Conservation (phyloP, 2,888 invertebrate species). For the Gari tellinella region DNA sequence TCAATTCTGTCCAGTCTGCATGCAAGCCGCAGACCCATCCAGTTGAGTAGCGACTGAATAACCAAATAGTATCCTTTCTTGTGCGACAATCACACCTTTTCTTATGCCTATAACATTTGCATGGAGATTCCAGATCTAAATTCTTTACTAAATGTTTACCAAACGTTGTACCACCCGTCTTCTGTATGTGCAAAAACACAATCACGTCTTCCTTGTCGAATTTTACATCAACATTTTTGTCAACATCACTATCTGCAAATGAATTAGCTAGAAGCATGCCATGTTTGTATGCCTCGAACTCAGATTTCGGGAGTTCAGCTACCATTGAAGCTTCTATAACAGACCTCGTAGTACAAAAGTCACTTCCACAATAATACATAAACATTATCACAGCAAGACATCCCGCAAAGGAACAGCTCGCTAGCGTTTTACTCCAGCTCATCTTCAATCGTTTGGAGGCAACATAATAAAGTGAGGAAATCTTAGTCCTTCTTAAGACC, state of each 20-base stretch:
- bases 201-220: conserved; percentile 95
- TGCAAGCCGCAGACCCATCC: conserved; percentile 93
- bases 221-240: conserved; percentile 87
- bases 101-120: conserved; percentile 94
- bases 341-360: conserved; percentile 10
- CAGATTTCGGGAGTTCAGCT: conserved; percentile 4
- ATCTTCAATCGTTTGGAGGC: conserved; percentile 16
- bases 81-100: conserved; percentile 88
- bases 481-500: not conserved
- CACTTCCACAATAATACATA: conserved; percentile 17
- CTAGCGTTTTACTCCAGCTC: conserved; percentile 30
- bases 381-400: conserved; percentile 8
- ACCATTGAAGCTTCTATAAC: not conserved
- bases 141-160: conserved; percentile 98
- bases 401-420: conserved; percentile 1
- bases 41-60: conserved; percentile 88
- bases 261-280: conserved; percentile 48
- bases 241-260: conserved; percentile 85
- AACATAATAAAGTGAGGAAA: not conserved
- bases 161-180: conserved; percentile 98
- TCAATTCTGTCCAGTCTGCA: conserved; percentile 98
- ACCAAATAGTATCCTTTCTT: conserved; percentile 87
- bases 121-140: conserved; percentile 95
- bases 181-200: conserved; percentile 99
- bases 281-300: conserved; percentile 38